Percentiles rank a stretch among this genome's conserved stretches.
Evolutionary conservation across 53 echinoderm and acorn worm species (phyloP).

Genomic region (Glandiceps talaboti): DNA sequence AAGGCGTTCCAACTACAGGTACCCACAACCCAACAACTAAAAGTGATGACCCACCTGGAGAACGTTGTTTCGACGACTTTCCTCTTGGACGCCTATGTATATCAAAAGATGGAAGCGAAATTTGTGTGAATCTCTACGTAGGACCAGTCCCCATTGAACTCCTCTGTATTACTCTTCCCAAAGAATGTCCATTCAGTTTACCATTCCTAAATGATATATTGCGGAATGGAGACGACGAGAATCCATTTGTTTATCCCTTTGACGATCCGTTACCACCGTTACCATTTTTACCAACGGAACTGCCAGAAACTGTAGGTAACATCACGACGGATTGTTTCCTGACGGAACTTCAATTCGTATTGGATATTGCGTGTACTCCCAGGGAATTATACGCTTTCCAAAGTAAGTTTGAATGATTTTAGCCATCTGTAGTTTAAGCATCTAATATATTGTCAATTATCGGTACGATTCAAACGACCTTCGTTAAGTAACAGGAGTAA

Average conservation of each 20-base stretch:
- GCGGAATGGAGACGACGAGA: not conserved
- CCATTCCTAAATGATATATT: not conserved
- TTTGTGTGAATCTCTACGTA: not conserved
- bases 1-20: no score
- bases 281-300: not conserved
- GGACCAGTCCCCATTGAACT: not conserved
- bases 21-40: no score
- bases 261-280: not conserved
- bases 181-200: not conserved
- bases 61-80: no score
- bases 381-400: not conserved
- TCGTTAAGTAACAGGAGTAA: no score
- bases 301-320: not conserved
- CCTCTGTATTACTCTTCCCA: not conserved
- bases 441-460: no score
- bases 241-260: not conserved
- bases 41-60: no score
- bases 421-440: no score
- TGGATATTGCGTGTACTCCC: not conserved
- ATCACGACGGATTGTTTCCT: not conserved
- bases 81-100: not conserved
- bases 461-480: no score
- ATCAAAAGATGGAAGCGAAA: not conserved
- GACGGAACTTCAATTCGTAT: not conserved
- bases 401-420: no score